These are phyloP conservation scores for Pollenia labialis DNA, from an alignment of 2,888 invertebrate genomes.

Conservation along the genomic window DNA sequence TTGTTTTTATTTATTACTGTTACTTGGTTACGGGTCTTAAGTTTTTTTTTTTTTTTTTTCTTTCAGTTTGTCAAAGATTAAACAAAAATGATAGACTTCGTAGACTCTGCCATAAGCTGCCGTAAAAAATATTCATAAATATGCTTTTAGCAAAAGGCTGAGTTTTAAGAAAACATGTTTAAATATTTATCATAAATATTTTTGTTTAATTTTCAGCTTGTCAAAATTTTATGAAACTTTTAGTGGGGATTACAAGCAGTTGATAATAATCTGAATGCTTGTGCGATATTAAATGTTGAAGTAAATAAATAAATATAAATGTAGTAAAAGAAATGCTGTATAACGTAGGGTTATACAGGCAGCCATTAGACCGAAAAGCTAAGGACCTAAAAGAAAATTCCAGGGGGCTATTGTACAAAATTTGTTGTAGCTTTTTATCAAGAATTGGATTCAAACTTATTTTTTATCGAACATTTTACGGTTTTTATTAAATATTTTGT, in stretches of 20 bases:
- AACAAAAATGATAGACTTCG: conserved; percentile 46
- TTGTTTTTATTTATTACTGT: conserved; percentile 57
- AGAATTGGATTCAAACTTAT: no score
- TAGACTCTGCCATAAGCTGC: neutral
- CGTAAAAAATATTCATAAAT: conserved; percentile 13
- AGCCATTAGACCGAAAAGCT: no score
- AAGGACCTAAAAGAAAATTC: no score
- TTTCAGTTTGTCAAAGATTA: conserved; percentile 40
- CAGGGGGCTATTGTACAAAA: no score
- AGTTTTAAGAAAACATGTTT: conserved; percentile 6
- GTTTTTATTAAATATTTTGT: no score
- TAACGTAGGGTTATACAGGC: neutral
- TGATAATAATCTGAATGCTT: neutral
- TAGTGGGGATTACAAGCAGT: conserved; percentile 12
- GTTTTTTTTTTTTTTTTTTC: neutral
- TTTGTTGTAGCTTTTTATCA: no score
- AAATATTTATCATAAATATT: conserved; percentile 55
- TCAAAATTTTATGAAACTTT: conserved; percentile 44
- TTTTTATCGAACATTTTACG: no score
- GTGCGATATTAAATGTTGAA: no score
- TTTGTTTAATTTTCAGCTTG: conserved; percentile 59
- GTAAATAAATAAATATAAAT: neutral
- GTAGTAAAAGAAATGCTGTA: neutral
- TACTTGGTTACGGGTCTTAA: conserved; percentile 6
- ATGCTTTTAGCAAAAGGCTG: neutral